Percentiles rank a stretch among this genome's conserved stretches.
Conservation (phyloP, 2,797 vertebrate species). For the Naso thynnoides region DNA sequence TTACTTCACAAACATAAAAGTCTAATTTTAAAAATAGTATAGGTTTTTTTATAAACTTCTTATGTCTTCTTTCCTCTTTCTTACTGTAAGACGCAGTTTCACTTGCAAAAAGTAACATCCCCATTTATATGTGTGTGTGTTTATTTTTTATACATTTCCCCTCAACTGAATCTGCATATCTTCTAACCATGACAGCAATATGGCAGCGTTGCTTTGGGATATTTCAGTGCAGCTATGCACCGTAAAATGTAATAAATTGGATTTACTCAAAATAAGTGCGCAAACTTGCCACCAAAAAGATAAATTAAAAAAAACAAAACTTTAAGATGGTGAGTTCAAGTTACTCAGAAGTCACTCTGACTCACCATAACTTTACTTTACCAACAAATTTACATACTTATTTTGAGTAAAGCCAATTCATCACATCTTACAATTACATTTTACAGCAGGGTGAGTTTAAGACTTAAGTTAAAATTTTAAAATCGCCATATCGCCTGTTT, state of each 20-base stretch:
- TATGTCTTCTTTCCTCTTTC: conserved; percentile 1
- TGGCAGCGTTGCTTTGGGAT: neutral
- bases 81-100: neutral
- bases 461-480: neutral
- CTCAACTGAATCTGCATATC: neutral
- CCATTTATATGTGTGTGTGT: neutral
- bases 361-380: too few relatives aligned
- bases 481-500: neutral
- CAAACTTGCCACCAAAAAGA: too few relatives aligned
- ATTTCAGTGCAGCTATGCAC: neutral
- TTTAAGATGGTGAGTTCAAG: too few relatives aligned
- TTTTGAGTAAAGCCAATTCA: too few relatives aligned
- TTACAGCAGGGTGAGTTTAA: too few relatives aligned
- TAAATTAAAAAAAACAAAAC: too few relatives aligned
- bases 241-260: too few relatives aligned
- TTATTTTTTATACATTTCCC: neutral
- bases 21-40: neutral
- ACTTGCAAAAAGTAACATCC: neutral
- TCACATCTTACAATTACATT: too few relatives aligned
- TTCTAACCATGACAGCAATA: neutral
- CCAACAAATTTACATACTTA: too few relatives aligned
- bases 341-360: too few relatives aligned
- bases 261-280: too few relatives aligned
- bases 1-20: neutral
- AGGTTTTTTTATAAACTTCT: neutral